Evolutionary conservation across 2,797 vertebrate genomes (phyloP).

Genomic region (Nannoperca obscura): DNA sequence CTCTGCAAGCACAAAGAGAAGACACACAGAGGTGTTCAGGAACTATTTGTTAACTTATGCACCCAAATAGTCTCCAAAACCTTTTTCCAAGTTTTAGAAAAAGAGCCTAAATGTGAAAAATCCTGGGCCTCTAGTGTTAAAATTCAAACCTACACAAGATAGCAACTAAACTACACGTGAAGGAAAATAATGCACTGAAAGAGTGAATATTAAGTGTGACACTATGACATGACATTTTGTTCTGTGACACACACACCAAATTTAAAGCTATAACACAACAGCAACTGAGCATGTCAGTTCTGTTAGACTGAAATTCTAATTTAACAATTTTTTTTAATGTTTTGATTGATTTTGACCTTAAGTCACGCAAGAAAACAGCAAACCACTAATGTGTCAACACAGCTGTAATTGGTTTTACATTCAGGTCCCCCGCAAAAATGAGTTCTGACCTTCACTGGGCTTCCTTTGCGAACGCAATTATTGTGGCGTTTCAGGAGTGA

Average conservation of each 20-base stretch:
- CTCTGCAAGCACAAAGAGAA: conserved; percentile 82
- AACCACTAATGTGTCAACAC: conserved; percentile 37
- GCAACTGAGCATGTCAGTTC: background rate
- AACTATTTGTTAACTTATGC: background rate
- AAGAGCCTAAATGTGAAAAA: background rate
- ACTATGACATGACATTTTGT: background rate
- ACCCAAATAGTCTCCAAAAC: background rate
- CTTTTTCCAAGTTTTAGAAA: background rate
- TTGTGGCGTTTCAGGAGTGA: conserved; percentile 52
- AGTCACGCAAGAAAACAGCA: conserved; percentile 39
- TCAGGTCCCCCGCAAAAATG: conserved; percentile 48
- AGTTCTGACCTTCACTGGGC: conserved; percentile 57
- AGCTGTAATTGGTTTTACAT: conserved; percentile 64
- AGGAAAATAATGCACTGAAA: background rate
- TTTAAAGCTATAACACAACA: background rate
- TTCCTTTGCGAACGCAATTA: conserved; percentile 55
- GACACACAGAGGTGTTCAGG: conserved; percentile 19
- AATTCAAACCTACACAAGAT: background rate
- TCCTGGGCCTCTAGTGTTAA: background rate
- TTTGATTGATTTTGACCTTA: conserved; percentile 57
- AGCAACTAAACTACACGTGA: background rate
- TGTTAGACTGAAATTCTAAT: conserved; percentile 1
- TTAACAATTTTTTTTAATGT: conserved; percentile 29
- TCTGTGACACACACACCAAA: background rate
- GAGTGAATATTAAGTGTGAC: conserved; percentile 5